Evolutionary conservation across 2,888 invertebrate species (phyloP).

Genomic region (Oligia latruncula): DNA sequence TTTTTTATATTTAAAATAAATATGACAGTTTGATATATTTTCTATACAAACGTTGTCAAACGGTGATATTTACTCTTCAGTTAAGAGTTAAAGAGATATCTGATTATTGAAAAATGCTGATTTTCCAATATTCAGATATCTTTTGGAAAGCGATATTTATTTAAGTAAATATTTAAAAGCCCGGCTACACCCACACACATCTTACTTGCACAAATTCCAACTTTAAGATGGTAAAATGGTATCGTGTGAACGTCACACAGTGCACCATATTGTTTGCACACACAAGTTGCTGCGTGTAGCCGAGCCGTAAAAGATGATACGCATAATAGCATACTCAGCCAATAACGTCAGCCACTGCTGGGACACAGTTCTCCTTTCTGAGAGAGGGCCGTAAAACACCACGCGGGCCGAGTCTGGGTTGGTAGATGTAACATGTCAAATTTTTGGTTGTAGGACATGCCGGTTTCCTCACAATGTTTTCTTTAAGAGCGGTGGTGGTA

Average conservation of each 20-base stretch:
- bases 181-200: neutral
- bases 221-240: neutral
- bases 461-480: neutral
- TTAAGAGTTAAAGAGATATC: no score
- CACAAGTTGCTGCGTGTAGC: neutral
- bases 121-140: no score
- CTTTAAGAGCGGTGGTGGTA: neutral
- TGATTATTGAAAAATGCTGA: no score
- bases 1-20: no score
- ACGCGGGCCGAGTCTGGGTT: neutral
- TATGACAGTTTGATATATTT: no score
- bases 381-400: neutral
- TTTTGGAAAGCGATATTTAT: neutral
- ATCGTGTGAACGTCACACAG: neutral
- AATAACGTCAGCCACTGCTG: neutral
- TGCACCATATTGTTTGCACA: neutral
- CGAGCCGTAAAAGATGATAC: neutral
- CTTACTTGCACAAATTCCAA: neutral
- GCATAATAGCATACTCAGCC: no score
- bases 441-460: neutral
- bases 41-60: no score
- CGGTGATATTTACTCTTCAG: no score
- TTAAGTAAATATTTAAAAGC: neutral
- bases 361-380: neutral
- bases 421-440: neutral